A percentile compares a stretch with the other conserved stretches of the same genome.
These are phyloP conservation scores for Actinostola sp. DNA, from an alignment of 92 coral and sea anemone species.

Conservation along the genomic window DNA sequence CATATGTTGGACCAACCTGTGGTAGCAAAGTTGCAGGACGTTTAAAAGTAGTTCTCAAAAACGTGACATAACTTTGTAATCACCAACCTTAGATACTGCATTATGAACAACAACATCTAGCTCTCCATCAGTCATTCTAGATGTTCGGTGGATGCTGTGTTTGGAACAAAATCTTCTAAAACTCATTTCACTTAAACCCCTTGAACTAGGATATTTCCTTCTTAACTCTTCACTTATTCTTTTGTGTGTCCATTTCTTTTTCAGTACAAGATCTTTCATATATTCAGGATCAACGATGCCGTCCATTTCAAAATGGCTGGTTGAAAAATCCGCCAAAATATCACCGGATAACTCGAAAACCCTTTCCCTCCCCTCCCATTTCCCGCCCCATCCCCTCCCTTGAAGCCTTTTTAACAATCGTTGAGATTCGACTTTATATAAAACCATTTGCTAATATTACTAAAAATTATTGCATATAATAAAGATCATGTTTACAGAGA, in stretches of 20 bases:
- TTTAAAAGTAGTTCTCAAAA: not conserved
- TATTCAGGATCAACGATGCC: too few species aligned
- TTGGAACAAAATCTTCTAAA: slow-evolving; percentile 26
- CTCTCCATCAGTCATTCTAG: slow-evolving; percentile 12
- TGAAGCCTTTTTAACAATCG: too few species aligned
- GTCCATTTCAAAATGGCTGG: too few species aligned
- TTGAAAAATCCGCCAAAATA: too few species aligned
- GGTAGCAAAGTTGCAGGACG: not conserved
- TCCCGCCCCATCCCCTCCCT: too few species aligned
- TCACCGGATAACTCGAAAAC: too few species aligned
- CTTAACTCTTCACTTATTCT: slow-evolving; percentile 12
- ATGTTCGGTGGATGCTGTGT: slow-evolving; percentile 26
- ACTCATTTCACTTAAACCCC: slow-evolving; percentile 31
- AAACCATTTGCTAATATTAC: too few species aligned
- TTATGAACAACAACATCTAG: slow-evolving; percentile 12
- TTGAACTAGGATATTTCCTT: slow-evolving; percentile 13
- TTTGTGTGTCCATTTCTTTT: slow-evolving; percentile 24
- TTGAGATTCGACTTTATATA: too few species aligned
- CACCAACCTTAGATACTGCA: slow-evolving; percentile 25
- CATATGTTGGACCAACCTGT: slow-evolving; percentile 66
- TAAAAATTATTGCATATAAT: too few species aligned
- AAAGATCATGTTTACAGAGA: too few species aligned
- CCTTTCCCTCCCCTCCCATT: too few species aligned
- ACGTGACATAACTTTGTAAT: not conserved
- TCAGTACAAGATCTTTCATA: too few species aligned